These are phyloP conservation scores for Desmophyllum pertusum DNA, from an alignment of 92 coral and sea anemone species.

Conservation along the genomic window DNA sequence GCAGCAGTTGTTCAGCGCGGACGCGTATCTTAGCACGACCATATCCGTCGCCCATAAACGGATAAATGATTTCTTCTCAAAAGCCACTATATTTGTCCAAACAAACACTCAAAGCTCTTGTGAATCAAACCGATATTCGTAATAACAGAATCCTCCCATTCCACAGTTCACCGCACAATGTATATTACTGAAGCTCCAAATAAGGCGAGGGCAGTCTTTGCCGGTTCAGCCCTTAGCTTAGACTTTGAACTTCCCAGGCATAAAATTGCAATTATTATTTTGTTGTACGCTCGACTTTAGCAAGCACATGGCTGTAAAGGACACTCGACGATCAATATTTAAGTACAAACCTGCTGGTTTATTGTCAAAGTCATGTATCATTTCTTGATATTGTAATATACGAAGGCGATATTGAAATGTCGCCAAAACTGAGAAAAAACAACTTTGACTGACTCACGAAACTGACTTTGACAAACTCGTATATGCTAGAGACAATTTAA, in stretches of 20 bases:
- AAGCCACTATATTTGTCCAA: slow-evolving; percentile 44
- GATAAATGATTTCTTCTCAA: slow-evolving; percentile 35
- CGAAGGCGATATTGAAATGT: neutral
- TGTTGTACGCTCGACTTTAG: neutral
- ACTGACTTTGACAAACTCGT: neutral
- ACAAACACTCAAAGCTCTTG: slow-evolving; percentile 34
- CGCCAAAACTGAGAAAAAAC: slow-evolving; percentile 3
- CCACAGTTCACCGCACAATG: neutral
- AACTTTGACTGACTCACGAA: slow-evolving; percentile 3
- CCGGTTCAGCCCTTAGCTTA: too few species aligned
- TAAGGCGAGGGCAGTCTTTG: too few species aligned
- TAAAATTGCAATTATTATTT: too few species aligned
- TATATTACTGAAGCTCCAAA: neutral
- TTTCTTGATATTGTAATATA: neutral
- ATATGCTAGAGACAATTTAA: too few species aligned
- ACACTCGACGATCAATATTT: slow-evolving; percentile 11
- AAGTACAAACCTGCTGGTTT: slow-evolving; percentile 26
- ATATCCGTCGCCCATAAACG: neutral
- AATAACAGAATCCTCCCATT: slow-evolving; percentile 7
- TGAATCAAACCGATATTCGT: slow-evolving; percentile 14
- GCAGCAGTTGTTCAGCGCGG: neutral
- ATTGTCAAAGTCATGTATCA: slow-evolving; percentile 7
- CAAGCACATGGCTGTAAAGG: neutral
- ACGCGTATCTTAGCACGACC: slow-evolving; percentile 1
- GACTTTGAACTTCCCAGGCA: slow-evolving; percentile 1